Evolutionary conservation across 2,113 vertebrate species (phyloP), one percentile per base, ranked within the genome.

Genomic region (Cyanoramphus novaezelandiae): DNA sequence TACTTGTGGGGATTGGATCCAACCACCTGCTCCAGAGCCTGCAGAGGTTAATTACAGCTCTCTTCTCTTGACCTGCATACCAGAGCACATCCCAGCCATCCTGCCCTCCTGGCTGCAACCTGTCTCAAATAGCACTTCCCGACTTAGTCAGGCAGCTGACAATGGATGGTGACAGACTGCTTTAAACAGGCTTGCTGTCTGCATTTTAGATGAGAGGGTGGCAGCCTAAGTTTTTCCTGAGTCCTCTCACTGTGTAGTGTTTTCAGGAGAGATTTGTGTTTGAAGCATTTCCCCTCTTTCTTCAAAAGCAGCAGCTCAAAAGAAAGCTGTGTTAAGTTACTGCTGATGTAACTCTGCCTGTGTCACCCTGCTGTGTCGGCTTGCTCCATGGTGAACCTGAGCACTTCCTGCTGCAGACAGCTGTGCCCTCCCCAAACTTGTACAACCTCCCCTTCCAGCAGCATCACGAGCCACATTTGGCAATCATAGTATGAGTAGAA

Each of bases 21-120:
- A 90, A 67, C 23, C 88, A 93, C 79, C 93, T 76, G 64, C 77
- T 93, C 84, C 88, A 76, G 81, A 92, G 93, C 82, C 85, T 6
- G 0, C 44, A 47, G 75, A 76, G 79, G 85, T 92, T 95, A 95
- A 97, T 82, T 84, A 88, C 76, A 79, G 81, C 85, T 83, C 84
- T 77, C 75, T 65, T 53, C 69, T 57, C 90, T 15, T 88, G 88
- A 79, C 89, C 91, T 71, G 63, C 90, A 10, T 7, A 8, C 25
- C 41, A 15, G 79, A 44, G 72, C 90, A 24, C 76, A 24, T 24
- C 1, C 6, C 3, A 50, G 70, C 67, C 39, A 1, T 5, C 35
- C 94, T 93, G 70, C 77, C 74, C 71, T 86, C 87, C 70, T 78
- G 50, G 31, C 23, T 63, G 69, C 62, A 82, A 29, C 69, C 62